A percentile compares a stretch with the other conserved stretches of the same genome.
Conservation (phyloP, 2,113 vertebrate genomes). For the Nycticorax nycticorax region DNA sequence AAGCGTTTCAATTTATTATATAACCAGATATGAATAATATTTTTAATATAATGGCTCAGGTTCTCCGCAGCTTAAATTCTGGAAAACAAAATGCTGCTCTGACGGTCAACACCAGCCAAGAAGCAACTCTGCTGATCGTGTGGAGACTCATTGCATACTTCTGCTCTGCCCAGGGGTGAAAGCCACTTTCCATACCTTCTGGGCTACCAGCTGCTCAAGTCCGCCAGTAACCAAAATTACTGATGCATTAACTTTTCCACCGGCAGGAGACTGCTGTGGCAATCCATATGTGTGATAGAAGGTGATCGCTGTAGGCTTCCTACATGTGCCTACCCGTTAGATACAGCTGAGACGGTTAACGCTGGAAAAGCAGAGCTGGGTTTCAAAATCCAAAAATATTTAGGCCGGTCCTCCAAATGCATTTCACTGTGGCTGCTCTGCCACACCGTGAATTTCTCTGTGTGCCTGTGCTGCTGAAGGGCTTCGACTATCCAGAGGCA, state of each 20-base stretch:
- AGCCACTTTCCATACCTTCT: background rate
- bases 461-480: background rate
- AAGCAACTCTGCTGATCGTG: background rate
- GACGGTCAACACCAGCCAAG: background rate
- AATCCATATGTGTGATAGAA: background rate
- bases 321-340: background rate
- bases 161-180: background rate
- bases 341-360: background rate
- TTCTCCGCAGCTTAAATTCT: background rate
- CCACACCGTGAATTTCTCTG: accelerated
- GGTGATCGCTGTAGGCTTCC: background rate
- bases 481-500: background rate
- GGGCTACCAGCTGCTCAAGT: background rate
- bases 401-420: background rate
- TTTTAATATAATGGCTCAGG: background rate
- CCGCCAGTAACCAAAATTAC: background rate
- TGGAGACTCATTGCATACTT: background rate
- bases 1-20: background rate
- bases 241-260: background rate
- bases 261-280: background rate
- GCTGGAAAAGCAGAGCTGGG: background rate
- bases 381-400: background rate
- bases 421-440: background rate
- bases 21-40: background rate
- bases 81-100: background rate